Percentiles rank a stretch among this genome's conserved stretches.
phyloP scores from a whole-genome alignment of 2,113 vertebrate genomes.

The Apistogramma diplotaenia region DNA sequence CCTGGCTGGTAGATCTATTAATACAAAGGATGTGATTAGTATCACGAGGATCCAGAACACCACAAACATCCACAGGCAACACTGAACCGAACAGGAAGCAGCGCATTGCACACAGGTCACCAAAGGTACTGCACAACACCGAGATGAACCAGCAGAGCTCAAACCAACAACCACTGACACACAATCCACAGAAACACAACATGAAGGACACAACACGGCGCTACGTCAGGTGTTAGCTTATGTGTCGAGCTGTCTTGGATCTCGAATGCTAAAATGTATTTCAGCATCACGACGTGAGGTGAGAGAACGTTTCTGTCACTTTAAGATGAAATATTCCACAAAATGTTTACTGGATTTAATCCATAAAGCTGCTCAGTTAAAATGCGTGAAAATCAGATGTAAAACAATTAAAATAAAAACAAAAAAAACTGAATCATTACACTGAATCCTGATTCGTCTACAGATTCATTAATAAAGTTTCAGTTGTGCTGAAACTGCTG shows the following conservation, averaged over 20 bases:
- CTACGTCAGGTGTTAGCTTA: not conserved
- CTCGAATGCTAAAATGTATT: not conserved
- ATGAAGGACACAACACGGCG: constrained; percentile 38
- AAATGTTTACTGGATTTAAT: not conserved
- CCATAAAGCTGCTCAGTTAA: not conserved
- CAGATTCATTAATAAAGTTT: not conserved
- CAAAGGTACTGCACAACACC: constrained; percentile 49
- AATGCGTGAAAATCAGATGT: too few species aligned
- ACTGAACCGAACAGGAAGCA: constrained; percentile 47
- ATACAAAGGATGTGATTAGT: not conserved
- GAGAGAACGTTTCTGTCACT: not conserved
- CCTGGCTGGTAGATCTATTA: not conserved
- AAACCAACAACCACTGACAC: constrained; percentile 22
- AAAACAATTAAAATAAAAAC: too few species aligned
- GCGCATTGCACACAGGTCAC: constrained; percentile 36
- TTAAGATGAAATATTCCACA: not conserved
- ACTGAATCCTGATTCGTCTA: not conserved
- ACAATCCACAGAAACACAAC: constrained; percentile 52
- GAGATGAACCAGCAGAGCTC: constrained; percentile 32
- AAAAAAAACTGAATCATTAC: not conserved
- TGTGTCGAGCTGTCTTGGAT: not conserved
- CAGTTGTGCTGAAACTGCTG: not conserved
- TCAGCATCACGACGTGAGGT: not conserved
- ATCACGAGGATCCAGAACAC: constrained; percentile 9
- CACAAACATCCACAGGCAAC: constrained; percentile 65